Conservation (phyloP, 2,113 vertebrate genomes). For the Labrus mixtus region DNA sequence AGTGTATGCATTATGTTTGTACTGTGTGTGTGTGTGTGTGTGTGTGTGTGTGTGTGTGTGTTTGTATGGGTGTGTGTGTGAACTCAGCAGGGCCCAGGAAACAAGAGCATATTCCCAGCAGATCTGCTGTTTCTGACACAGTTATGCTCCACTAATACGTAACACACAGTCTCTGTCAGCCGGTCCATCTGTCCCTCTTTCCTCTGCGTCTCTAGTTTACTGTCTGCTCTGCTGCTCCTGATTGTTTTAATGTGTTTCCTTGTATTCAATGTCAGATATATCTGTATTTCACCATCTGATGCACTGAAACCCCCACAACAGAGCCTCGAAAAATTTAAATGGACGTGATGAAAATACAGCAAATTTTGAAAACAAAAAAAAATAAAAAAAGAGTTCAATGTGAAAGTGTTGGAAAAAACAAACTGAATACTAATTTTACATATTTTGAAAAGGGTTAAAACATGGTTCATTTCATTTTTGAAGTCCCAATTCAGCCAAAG, state of each 20-base stretch:
- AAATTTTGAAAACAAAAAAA: no score
- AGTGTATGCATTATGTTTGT: constrained; percentile 11
- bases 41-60: constrained; percentile 8
- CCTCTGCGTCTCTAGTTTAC: background rate
- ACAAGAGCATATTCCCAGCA: constrained; percentile 56
- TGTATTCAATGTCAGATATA: background rate
- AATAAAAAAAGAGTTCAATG: no score
- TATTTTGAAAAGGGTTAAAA: no score
- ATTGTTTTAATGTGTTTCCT: background rate
- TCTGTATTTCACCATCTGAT: background rate
- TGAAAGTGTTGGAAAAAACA: no score
- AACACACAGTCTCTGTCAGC: constrained; percentile 13
- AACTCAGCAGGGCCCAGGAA: constrained; percentile 65
- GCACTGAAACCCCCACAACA: background rate
- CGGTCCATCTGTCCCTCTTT: constrained; percentile 48
- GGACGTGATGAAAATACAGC: no score
- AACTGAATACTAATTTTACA: no score
- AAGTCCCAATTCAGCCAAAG: no score
- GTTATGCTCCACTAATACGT: constrained; percentile 28
- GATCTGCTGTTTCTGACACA: constrained; percentile 51
- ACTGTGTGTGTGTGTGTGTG: constrained; percentile 1
- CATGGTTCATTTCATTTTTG: no score
- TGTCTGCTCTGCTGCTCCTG: background rate
- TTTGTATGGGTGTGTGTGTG: constrained; percentile 17
- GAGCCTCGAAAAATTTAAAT: background rate